These are phyloP conservation scores for Stichopus horrens DNA, from an alignment of 53 echinoderm and acorn worm species.

Conservation along the genomic window DNA sequence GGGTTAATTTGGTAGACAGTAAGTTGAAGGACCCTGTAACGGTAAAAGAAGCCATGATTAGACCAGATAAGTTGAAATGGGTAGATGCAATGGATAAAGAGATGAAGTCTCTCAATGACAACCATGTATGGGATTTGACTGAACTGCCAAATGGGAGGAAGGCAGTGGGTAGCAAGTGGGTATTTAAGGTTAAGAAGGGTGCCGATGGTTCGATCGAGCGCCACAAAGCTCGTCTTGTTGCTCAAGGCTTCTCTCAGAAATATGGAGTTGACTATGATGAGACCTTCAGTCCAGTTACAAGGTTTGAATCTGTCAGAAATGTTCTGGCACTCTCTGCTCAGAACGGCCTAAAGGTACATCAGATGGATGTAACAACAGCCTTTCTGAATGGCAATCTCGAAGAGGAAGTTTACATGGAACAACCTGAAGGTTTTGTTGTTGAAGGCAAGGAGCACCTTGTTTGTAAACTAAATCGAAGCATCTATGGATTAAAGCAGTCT, in stretches of 20 bases:
- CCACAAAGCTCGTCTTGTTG: slow-evolving; percentile 16
- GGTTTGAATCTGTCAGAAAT: slow-evolving; percentile 25
- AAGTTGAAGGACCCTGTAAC: neutral
- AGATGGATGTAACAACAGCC: slow-evolving; percentile 32
- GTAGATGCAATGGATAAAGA: neutral
- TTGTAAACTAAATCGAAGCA: slow-evolving; percentile 3
- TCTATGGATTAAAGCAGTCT: slow-evolving; percentile 7
- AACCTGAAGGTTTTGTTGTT: slow-evolving; percentile 23
- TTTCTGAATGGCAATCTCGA: slow-evolving; percentile 20
- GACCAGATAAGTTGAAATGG: neutral
- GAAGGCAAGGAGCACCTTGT: slow-evolving; percentile 12
- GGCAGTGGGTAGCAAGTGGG: slow-evolving; percentile 22
- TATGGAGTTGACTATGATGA: slow-evolving; percentile 8
- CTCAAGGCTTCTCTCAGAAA: slow-evolving; percentile 23
- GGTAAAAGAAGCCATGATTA: neutral
- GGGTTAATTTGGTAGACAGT: neutral
- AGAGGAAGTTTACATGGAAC: slow-evolving; percentile 25
- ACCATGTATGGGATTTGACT: slow-evolving; percentile 16
- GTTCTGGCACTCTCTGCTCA: neutral
- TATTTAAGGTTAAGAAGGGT: neutral
- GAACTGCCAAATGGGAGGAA: neutral
- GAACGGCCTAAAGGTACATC: slow-evolving; percentile 6
- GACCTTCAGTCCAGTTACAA: slow-evolving; percentile 1
- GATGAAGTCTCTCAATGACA: slow-evolving; percentile 5
- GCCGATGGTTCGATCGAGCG: slow-evolving; percentile 15